Evolutionary conservation across 2,113 vertebrate species (phyloP).

Genomic region (Elephantulus edwardii): DNA sequence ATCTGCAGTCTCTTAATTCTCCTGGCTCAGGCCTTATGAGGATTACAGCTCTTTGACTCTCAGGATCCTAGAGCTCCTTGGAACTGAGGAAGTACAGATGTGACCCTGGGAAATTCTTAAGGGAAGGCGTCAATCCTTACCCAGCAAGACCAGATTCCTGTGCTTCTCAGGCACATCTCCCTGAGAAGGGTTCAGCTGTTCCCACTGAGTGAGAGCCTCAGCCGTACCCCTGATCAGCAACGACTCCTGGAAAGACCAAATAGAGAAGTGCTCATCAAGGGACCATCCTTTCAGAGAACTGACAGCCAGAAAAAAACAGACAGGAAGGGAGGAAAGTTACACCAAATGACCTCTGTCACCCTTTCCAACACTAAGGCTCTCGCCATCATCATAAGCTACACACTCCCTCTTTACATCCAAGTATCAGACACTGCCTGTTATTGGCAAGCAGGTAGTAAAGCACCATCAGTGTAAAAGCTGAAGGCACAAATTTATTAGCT

Average conservation of each 20-base stretch:
- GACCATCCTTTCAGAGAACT: not conserved
- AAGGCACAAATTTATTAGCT: not conserved
- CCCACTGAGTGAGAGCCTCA: constrained; percentile 42
- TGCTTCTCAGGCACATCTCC: constrained; percentile 43
- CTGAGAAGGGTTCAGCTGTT: not conserved
- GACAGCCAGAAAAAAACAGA: too few relatives aligned
- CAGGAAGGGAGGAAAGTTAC: not conserved
- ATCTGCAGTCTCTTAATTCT: not conserved
- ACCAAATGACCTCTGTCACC: not conserved
- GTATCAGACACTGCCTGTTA: not conserved
- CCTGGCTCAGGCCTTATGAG: not conserved
- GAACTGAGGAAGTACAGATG: not conserved
- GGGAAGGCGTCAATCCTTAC: constrained; percentile 30
- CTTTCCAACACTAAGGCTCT: not conserved
- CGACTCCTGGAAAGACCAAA: constrained; percentile 62
- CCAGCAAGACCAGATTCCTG: constrained; percentile 61
- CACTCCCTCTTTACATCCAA: not conserved
- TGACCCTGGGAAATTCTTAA: not conserved
- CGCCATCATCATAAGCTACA: not conserved
- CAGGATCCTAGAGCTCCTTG: not conserved
- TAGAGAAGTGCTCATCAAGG: not conserved
- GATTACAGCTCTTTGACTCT: not conserved
- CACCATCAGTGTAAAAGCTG: not conserved
- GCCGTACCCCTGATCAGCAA: constrained; percentile 38
- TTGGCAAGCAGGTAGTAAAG: not conserved